Conservation (phyloP, 30 jellyfish, hydroid and myxozoan species). For the Mastigias papua region DNA sequence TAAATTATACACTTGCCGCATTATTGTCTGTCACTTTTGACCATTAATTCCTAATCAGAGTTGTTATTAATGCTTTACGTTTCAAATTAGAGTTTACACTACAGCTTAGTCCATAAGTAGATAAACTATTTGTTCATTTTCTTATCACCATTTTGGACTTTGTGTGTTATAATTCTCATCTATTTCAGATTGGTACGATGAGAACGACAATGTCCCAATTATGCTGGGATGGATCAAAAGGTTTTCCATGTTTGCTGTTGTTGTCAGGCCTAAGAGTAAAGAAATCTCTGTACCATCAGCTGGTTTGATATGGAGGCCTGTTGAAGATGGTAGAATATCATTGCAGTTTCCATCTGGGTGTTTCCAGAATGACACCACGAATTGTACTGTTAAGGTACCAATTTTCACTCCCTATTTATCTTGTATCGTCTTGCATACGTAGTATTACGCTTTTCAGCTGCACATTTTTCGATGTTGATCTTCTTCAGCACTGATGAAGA, state of each 20-base stretch:
- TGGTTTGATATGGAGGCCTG: slow-evolving; percentile 34
- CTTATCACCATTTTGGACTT: background rate
- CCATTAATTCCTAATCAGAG: too few species aligned
- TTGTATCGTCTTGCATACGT: too few species aligned
- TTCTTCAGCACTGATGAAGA: too few species aligned
- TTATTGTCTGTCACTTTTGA: too few species aligned
- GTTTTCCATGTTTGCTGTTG: slow-evolving; percentile 20
- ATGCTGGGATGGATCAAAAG: slow-evolving; percentile 33
- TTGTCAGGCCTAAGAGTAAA: slow-evolving; percentile 13
- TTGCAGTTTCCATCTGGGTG: slow-evolving; percentile 6
- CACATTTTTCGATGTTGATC: too few species aligned
- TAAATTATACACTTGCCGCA: background rate
- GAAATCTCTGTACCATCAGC: slow-evolving; percentile 2
- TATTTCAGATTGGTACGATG: slow-evolving; percentile 39
- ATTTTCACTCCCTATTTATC: too few species aligned
- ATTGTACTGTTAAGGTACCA: slow-evolving; percentile 12
- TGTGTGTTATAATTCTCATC: background rate
- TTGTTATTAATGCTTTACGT: too few species aligned
- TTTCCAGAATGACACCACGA: background rate
- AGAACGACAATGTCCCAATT: slow-evolving; percentile 2
- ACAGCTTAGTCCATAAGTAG: too few species aligned
- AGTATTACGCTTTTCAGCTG: too few species aligned
- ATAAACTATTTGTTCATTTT: background rate
- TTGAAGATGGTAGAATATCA: slow-evolving; percentile 19
- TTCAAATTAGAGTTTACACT: too few species aligned